Conservation (phyloP, 2,797 vertebrate species). For the Parambassis ranga region DNA sequence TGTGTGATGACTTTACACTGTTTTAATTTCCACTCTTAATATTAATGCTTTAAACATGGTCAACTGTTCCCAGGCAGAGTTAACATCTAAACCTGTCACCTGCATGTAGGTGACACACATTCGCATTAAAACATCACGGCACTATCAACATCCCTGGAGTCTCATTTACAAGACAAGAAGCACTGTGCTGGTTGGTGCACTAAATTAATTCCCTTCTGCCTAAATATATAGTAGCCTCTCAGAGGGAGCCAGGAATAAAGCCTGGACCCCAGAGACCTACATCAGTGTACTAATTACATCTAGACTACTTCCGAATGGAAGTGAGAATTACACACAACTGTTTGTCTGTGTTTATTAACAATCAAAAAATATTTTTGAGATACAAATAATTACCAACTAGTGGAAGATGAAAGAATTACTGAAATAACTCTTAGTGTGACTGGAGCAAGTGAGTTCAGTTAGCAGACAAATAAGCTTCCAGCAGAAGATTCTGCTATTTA, state of each 20-base stretch:
- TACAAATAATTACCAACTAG: too few species aligned
- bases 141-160: slow-evolving; percentile 52
- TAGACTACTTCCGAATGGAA: slow-evolving; percentile 29
- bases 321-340: neutral
- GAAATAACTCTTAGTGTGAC: too few species aligned
- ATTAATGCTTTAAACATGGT: too few species aligned
- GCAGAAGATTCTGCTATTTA: too few species aligned
- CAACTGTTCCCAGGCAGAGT: neutral
- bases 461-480: too few species aligned
- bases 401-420: too few species aligned
- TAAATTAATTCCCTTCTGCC: slow-evolving; percentile 64
- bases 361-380: too few species aligned
- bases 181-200: slow-evolving; percentile 3
- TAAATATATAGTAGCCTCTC: slow-evolving; percentile 55
- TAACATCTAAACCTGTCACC: slow-evolving; percentile 6
- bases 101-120: neutral
- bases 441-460: too few species aligned
- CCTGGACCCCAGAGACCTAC: slow-evolving; percentile 34
- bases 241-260: slow-evolving; percentile 44
- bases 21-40: neutral
- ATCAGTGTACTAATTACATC: slow-evolving; percentile 60
- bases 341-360: neutral
- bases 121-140: slow-evolving; percentile 13
- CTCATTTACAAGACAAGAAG: slow-evolving; percentile 47
- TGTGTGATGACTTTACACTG: too few species aligned